These are phyloP conservation scores for Pogoniulus pusillus DNA, from an alignment of 2,797 vertebrate genomes.

Conservation along the genomic window DNA sequence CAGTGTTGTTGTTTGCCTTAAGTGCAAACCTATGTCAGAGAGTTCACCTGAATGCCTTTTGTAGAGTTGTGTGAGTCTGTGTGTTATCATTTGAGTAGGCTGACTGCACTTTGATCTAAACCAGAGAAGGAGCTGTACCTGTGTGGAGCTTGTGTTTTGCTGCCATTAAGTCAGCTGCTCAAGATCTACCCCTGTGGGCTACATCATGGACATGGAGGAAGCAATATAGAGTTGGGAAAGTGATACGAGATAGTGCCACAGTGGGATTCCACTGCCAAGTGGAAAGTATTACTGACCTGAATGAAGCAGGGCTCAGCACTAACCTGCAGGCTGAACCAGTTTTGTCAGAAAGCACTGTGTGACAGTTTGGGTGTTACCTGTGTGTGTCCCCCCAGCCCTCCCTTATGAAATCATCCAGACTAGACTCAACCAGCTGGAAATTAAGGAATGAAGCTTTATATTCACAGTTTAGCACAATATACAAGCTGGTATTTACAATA, in stretches of 20 bases:
- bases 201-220: not conserved
- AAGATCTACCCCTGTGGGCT: not conserved
- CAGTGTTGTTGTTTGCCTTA: not conserved
- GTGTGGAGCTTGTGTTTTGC: accelerated
- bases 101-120: not conserved
- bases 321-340: not conserved
- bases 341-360: not conserved
- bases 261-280: not conserved
- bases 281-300: not conserved
- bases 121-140: not conserved
- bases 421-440: no score
- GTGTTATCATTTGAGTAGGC: not conserved
- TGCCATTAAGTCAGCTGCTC: not conserved
- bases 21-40: not conserved
- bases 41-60: not conserved
- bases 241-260: not conserved
- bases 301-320: accelerated
- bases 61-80: not conserved
- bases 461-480: no score
- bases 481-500: no score
- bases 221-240: not conserved
- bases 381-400: no score
- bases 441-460: no score
- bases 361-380: no score
- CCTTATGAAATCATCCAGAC: no score